Percentiles rank a stretch among this genome's conserved stretches.
Conservation (phyloP, 1,140 invertebrate genomes). For the Conus ventricosus region DNA sequence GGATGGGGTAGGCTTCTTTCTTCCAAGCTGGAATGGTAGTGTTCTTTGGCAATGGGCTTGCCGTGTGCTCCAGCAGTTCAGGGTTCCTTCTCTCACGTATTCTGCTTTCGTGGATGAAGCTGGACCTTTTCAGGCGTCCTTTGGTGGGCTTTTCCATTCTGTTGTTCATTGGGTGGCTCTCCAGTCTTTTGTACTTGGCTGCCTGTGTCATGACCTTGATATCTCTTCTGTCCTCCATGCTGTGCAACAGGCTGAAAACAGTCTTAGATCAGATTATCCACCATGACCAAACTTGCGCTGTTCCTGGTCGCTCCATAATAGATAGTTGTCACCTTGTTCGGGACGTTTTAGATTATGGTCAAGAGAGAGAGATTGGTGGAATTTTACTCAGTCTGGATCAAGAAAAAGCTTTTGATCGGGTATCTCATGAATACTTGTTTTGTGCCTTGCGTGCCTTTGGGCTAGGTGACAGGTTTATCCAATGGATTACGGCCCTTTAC, state of each 20-base stretch:
- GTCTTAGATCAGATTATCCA: constrained; percentile 30
- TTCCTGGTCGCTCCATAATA: constrained; percentile 35
- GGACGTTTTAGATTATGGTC: constrained; percentile 40
- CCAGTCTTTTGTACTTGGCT: no score
- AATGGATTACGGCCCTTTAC: constrained; percentile 42
- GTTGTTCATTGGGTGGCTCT: no score
- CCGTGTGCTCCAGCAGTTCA: no score
- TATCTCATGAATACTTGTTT: constrained; percentile 39
- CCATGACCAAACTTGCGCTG: constrained; percentile 42
- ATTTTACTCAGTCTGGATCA: constrained; percentile 30
- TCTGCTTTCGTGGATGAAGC: no score
- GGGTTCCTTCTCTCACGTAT: no score
- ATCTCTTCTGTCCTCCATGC: no score
- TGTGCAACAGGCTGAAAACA: neutral
- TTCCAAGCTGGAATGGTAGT: no score
- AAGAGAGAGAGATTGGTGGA: constrained; percentile 19
- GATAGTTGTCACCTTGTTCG: constrained; percentile 44
- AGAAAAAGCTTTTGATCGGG: constrained; percentile 41
- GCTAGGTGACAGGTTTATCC: constrained; percentile 41
- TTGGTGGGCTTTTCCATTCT: no score
- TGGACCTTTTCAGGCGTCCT: no score
- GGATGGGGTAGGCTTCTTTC: no score
- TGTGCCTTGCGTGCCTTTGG: neutral
- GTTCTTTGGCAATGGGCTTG: no score
- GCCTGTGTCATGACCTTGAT: no score